Base-by-base conservation (phyloP, 37 sponge, comb jelly and placozoan genomes). In the Spongia lamella region DNA sequence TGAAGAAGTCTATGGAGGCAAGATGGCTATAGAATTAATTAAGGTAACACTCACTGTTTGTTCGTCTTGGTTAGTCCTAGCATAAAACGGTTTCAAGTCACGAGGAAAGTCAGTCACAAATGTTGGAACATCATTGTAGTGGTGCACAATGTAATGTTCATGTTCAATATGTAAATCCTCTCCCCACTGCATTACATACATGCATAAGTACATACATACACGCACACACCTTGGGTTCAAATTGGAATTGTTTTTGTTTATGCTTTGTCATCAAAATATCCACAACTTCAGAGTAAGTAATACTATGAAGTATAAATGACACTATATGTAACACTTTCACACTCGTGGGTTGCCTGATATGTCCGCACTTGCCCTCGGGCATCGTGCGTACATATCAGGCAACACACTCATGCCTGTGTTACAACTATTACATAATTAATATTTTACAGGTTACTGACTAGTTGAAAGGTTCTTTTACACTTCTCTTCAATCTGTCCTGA, bases 21-120 rank as follows among this genome's bases (percentile, higher is more conserved):
- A n/a, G n/a, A n/a, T n/a, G n/a, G n/a, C n/a, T n/a, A n/a, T n/a
- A n/a, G n/a, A n/a, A n/a, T n/a, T n/a, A n/a, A n/a, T n/a, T n/a
- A n/a, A n/a, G n/a, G n/a, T 43, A 43, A 43, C 5, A 43, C 47
- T 13, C 5, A 43, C 47, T 9, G 47, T 43, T 43, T 43, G 47
- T 9, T 70, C 69, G 24, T 71, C 67, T 33, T 82, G 72, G 0
- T 61, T 63, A 0, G 51, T 7, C 56, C 82, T 79, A 36, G 90
- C 79, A 72, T 95, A 95, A 74, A 95, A 95, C 65, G 96, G 90
- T 57, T 89, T 95, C 36, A 92, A 21, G 9, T 63, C 36, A 3
- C 73, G 77, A 24, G 92, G 96, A 51, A 66, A 95, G 38, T 95
- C 87, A 15, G 90, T 92, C 38, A 95, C 78, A 76, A 95, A 95